Conservation (phyloP, 1,140 invertebrate genomes). For the Diorhabda sublineata region DNA sequence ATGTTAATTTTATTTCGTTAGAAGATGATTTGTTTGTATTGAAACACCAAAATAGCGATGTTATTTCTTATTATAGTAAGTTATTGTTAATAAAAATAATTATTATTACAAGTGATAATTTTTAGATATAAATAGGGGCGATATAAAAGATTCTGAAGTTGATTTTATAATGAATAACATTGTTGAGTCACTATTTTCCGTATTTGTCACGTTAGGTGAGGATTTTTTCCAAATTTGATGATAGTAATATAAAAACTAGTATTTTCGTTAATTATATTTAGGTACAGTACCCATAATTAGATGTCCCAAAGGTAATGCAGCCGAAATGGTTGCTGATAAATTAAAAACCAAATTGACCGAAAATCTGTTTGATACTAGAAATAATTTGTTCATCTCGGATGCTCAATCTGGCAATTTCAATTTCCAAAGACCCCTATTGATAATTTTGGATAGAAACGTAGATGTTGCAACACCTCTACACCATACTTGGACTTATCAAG, state of each 20-base stretch:
- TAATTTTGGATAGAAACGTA: conserved; percentile 91
- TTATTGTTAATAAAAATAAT: neutral
- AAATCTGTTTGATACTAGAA: conserved; percentile 93
- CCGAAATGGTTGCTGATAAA: conserved; percentile 96
- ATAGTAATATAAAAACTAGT: neutral
- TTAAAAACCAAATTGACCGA: conserved; percentile 96
- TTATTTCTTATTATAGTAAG: conserved; percentile 88
- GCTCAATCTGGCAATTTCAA: conserved; percentile 73
- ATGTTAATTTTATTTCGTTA: conserved; percentile 96
- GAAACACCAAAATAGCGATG: conserved; percentile 85
- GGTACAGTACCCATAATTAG: conserved; percentile 93
- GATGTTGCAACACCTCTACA: conserved; percentile 97
- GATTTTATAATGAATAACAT: conserved; percentile 90
- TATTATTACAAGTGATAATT: conserved; percentile 29
- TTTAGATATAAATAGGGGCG: conserved; percentile 88
- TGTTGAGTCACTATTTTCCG: conserved; percentile 94
- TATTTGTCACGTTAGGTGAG: conserved; percentile 90
- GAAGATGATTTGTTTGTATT: conserved; percentile 98
- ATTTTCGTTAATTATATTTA: conserved; percentile 35
- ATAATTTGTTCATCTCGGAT: conserved; percentile 91
- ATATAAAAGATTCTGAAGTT: conserved; percentile 95
- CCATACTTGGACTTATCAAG: conserved; percentile 99
- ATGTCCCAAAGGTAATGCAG: conserved; percentile 92
- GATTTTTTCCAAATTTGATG: conserved; percentile 13
- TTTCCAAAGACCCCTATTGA: conserved; percentile 88